Percentiles rank a stretch among this genome's conserved stretches.
Conservation (phyloP, 2,113 vertebrate species). For the Todiramphus chloris region DNA sequence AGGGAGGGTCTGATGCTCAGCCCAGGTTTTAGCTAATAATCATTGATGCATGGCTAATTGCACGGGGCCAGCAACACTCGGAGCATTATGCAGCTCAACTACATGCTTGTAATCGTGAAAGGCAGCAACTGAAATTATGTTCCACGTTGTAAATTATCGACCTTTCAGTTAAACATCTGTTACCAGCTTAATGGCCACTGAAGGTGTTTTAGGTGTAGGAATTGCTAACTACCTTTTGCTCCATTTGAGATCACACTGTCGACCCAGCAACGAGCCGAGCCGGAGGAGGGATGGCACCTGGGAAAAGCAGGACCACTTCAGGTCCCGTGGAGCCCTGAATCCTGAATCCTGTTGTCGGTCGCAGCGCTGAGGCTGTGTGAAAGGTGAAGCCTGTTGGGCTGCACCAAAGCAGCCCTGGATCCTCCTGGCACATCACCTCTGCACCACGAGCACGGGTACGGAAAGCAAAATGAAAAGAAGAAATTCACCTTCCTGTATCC, state of each 20-base stretch:
- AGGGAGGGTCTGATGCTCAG: neutral
- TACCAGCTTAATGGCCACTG: neutral
- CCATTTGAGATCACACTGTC: neutral
- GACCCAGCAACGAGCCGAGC: neutral
- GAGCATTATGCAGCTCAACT: neutral
- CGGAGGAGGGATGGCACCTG: neutral
- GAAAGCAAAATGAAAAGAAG: neutral
- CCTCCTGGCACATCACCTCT: neutral
- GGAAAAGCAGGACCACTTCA: neutral
- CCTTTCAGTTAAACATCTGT: neutral
- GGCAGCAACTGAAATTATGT: neutral
- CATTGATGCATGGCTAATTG: neutral
- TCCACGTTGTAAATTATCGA: conserved; percentile 27
- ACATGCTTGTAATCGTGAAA: neutral
- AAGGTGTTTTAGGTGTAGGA: neutral
- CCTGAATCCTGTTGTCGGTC: neutral
- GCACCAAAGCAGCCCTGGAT: neutral
- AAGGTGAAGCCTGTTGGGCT: neutral
- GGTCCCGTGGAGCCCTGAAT: neutral
- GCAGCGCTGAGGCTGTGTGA: neutral
- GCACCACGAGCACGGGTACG: neutral
- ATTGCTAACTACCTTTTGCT: neutral
- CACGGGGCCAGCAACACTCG: accelerated
- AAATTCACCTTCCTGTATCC: neutral
- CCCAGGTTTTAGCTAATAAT: neutral